Evolutionary conservation across 2,888 invertebrate genomes (phyloP), one percentile per base, ranked within the genome.

Genomic region (Heliconius ethilla): DNA sequence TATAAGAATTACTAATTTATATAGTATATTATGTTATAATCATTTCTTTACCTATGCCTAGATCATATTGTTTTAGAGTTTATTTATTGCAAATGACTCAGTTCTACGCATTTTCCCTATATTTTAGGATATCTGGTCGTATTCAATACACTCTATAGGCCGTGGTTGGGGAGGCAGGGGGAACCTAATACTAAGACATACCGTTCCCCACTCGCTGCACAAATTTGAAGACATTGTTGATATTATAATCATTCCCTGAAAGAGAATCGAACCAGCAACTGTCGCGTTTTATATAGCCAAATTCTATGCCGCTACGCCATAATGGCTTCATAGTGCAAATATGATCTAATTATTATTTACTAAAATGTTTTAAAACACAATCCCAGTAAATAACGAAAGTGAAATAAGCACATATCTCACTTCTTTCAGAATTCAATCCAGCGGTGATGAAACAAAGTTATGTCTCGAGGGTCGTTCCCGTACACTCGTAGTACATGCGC

Each of bases 401-500:
- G n/a, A 59, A 59, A 59, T n/a, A 70, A 70, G 13, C 55, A 11
- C 29, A 59, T 15, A 72, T 59, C 29, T 15, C n/a, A 59, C 72
- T 72, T 72, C 59, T 72, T 74, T 63, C 29, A 27, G 74, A 63
- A 74, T 62, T 29, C 27, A 63, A 74, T 74, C 22, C 74, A 45
- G 45, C 45, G 45, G n/a, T 27, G 74, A 65, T 74, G 74, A 40
- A 74, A 74, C 63, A 65, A 74, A 74, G 74, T 74, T 74, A 74
- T 45, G 74, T 74, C 74, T 74, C 74, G 45, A 74, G 74, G 74
- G 74, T 63, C 40, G 63, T 72, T 74, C 45, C 74, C 63, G 74
- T 45, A 22, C 1, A 33, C 33, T 33, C 33, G 33, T 33, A 51
- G 51, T 51, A 65, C 45, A 45, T 65, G 63, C 63, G 63, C 74